phyloP scores from a whole-genome alignment of 2,797 vertebrate genomes.

The Peromyscus melanophrys region DNA sequence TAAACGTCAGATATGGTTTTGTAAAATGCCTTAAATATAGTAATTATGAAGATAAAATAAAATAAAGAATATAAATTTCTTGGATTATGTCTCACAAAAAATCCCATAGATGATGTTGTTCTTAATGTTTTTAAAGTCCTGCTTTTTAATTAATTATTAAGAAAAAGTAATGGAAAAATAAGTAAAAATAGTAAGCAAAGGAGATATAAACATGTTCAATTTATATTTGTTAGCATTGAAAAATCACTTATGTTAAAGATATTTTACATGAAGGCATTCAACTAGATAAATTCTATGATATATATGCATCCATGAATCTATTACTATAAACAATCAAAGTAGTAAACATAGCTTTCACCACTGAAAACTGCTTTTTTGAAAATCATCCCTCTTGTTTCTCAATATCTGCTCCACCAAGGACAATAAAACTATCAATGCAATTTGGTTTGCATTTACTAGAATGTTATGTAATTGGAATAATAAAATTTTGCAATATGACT shows the following conservation, averaged over 20 bases:
- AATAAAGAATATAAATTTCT: neutral
- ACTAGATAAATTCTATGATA: neutral
- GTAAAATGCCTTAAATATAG: neutral
- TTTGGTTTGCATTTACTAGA: neutral
- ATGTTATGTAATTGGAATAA: neutral
- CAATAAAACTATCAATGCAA: neutral
- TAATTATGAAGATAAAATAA: slow-evolving; percentile 45
- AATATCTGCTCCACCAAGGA: neutral
- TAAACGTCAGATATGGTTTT: neutral
- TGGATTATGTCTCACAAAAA: neutral
- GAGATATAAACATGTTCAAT: neutral
- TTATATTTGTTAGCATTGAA: neutral
- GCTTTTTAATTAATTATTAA: neutral
- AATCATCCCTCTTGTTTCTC: too few relatives aligned
- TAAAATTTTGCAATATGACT: neutral
- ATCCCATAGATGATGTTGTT: neutral
- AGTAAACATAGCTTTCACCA: neutral
- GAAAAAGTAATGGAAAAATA: neutral
- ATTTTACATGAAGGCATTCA: neutral
- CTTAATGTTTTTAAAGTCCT: neutral
- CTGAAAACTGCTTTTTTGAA: neutral
- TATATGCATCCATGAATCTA: neutral
- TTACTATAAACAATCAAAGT: neutral
- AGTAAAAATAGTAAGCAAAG: neutral
- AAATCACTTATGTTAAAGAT: neutral